Conservation (phyloP, 2,888 invertebrate species). For the Acholoe squamosa region DNA sequence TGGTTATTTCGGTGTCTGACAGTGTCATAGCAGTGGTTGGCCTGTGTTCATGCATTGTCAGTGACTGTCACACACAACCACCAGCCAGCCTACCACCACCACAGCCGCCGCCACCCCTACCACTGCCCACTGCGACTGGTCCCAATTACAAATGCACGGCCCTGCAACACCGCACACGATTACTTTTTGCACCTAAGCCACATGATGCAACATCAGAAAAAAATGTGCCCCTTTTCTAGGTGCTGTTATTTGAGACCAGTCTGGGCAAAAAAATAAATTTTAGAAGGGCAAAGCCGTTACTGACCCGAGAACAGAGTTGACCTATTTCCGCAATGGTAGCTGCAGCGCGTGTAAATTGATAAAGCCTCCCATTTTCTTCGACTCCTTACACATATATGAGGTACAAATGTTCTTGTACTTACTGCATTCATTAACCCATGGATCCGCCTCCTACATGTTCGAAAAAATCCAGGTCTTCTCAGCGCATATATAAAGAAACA, state of each 20-base stretch:
- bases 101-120: neutral
- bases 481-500: constrained; percentile 47
- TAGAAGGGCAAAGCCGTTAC: constrained; percentile 47
- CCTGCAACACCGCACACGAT: neutral
- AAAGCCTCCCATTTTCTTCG: neutral
- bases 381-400: neutral
- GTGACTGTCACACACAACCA: constrained; percentile 35
- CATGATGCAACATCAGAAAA: neutral
- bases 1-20: neutral
- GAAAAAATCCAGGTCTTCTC: constrained; percentile 47
- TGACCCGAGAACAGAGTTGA: constrained; percentile 46
- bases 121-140: neutral
- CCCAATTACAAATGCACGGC: neutral
- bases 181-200: neutral
- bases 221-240: neutral
- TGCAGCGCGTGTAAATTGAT: constrained; percentile 30
- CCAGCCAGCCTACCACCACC: constrained; percentile 18
- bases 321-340: constrained; percentile 26
- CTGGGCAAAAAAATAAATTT: neutral
- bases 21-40: neutral
- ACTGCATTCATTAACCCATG: constrained; percentile 47
- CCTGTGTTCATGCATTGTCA: neutral
- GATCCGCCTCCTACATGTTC: constrained; percentile 25
- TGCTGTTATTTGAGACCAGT: neutral
- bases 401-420: constrained; percentile 34